Percentiles rank a stretch among this genome's conserved stretches.
Evolutionary conservation across 2,888 invertebrate genomes (phyloP).

Genomic region (Pyrocoelia pectoralis): DNA sequence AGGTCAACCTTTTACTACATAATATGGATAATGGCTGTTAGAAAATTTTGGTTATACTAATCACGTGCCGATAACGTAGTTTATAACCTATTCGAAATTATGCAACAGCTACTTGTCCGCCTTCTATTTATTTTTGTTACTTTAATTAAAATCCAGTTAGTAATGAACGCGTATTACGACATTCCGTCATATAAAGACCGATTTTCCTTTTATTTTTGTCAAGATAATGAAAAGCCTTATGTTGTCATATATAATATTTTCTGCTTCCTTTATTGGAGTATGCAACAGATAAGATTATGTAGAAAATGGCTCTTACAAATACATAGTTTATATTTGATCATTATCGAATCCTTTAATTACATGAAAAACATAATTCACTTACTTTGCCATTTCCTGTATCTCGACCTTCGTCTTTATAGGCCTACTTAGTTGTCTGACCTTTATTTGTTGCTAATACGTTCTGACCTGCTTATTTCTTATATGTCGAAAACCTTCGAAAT

Average conservation of each 20-base stretch:
- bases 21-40: conserved; percentile 24
- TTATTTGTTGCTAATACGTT: conserved; percentile 30
- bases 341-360: conserved; percentile 3
- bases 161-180: conserved; percentile 3
- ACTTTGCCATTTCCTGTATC: conserved; percentile 29
- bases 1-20: conserved; percentile 38
- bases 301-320: background rate
- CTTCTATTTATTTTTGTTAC: conserved; percentile 10
- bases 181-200: background rate
- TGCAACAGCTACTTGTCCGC: conserved; percentile 8
- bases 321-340: background rate
- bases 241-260: conserved; percentile 17
- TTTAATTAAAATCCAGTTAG: background rate
- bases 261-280: conserved; percentile 26
- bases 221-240: conserved; percentile 18
- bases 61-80: conserved; percentile 16
- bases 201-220: conserved; percentile 4
- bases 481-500: conserved; percentile 32
- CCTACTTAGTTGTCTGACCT: conserved; percentile 29
- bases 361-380: conserved; percentile 15
- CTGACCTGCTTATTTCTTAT: conserved; percentile 35
- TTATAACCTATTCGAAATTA: conserved; percentile 20
- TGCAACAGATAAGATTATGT: conserved; percentile 22
- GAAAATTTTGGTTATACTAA: conserved; percentile 17
- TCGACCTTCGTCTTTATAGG: conserved; percentile 31